These are phyloP conservation scores for Polietes domitor DNA, from an alignment of 2,888 invertebrate genomes.

Conservation along the genomic window DNA sequence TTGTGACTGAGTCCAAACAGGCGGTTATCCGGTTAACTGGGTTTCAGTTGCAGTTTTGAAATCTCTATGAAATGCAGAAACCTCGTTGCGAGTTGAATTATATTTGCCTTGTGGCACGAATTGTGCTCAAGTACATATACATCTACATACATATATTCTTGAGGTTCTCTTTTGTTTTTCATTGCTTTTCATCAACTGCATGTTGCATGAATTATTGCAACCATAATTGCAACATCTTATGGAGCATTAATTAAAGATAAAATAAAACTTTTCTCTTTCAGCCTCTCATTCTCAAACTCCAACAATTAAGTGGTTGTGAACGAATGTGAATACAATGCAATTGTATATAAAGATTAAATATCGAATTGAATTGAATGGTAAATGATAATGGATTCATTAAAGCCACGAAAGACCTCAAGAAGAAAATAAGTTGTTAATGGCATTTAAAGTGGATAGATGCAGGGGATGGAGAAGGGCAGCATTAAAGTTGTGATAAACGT, in stretches of 20 bases:
- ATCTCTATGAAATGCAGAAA: too few species aligned
- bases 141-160: too few species aligned
- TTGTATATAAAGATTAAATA: constrained; percentile 33
- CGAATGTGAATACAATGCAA: constrained; percentile 19
- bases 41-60: too few species aligned
- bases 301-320: constrained; percentile 43
- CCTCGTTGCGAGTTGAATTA: background rate
- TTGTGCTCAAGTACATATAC: background rate
- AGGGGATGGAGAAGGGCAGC: too few species aligned
- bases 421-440: background rate
- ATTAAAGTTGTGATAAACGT: too few species aligned
- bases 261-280: constrained; percentile 38
- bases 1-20: too few species aligned
- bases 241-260: constrained; percentile 56
- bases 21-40: too few species aligned
- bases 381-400: background rate
- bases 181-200: background rate
- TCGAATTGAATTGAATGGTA: background rate
- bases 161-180: background rate
- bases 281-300: constrained; percentile 27
- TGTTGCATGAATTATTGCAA: constrained; percentile 42
- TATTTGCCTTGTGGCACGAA: background rate
- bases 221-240: constrained; percentile 51
- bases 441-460: too few species aligned
- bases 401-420: background rate